Percentiles rank a stretch among this genome's conserved stretches.
These are phyloP conservation scores for Melitaea athalia DNA, from an alignment of 2,888 invertebrate genomes.

Conservation along the genomic window DNA sequence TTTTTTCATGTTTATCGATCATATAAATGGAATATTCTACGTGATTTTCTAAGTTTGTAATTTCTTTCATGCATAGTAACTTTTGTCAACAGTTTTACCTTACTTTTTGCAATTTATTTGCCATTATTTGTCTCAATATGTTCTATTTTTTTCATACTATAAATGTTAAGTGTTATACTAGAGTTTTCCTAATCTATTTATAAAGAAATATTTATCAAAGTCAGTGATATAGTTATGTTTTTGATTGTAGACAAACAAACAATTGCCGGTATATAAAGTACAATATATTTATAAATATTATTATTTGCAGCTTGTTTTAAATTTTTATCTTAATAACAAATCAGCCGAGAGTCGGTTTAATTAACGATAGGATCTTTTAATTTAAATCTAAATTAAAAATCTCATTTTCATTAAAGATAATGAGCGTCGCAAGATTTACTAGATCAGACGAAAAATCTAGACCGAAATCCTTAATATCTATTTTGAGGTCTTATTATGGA, in stretches of 20 bases:
- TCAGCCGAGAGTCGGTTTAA: slow-evolving; percentile 37
- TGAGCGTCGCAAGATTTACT: slow-evolving; percentile 35
- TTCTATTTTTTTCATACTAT: too few species aligned
- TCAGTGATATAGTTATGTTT: too few species aligned
- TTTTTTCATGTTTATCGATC: too few species aligned
- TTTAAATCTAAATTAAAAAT: slow-evolving; percentile 63
- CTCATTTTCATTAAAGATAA: slow-evolving; percentile 55
- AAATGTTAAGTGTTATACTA: too few species aligned
- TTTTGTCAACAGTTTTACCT: too few species aligned
- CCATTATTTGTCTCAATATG: too few species aligned
- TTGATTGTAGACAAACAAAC: too few species aligned
- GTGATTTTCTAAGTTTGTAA: background rate
- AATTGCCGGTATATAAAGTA: background rate
- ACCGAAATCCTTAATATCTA: slow-evolving; percentile 47
- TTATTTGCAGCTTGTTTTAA: slow-evolving; percentile 11
- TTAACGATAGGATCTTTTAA: slow-evolving; percentile 42
- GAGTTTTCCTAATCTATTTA: too few species aligned
- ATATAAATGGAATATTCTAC: background rate
- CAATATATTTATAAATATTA: background rate
- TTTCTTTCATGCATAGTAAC: too few species aligned
- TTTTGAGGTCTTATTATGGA: slow-evolving; percentile 40
- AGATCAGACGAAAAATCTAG: slow-evolving; percentile 37
- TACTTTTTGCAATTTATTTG: too few species aligned
- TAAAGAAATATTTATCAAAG: too few species aligned
- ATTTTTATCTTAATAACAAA: slow-evolving; percentile 35